Base-by-base conservation (phyloP, 1,140 invertebrate species). In the Bursaphelenchus mucronatus region DNA sequence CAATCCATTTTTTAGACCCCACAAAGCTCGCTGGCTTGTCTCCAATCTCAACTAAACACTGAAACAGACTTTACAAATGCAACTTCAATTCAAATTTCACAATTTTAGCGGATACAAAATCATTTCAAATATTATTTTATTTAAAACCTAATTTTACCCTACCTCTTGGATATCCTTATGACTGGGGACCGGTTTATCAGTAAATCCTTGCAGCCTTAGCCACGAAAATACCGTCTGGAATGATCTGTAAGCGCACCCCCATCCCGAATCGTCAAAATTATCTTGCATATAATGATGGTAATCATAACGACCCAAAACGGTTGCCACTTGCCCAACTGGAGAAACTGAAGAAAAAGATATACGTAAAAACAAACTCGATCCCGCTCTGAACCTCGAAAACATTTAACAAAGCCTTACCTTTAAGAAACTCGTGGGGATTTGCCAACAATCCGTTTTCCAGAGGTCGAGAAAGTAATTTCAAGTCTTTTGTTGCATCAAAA, bases 281-380 rank as follows among this genome's bases (percentile, higher is more conserved):
- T 97, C 88, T 84, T 97, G 94, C 87, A 92, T 90, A 78, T 99
- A 99, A 82, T 98, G 95, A 82, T 94, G 88, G 84, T 98, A 99
- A 1, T 87, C 85, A 82, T 97, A 98, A 59, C 87, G 86, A 3
- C 95, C 94, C 67, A 88, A 83, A 2, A 97, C 90, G 40, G 90
- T 63, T 61, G 85, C 85, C 17, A 86, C 71, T 69, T 85, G 83
- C 15, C 86, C 86, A 39, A 70, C 19, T 19, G 73, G 59, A n/a
- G 62, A 64, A 58, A 70, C 69, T 78, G 58, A 45, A 73, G 30
- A 30, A 30, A 30, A 30, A 3, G 5, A 30, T 30, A 30, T 30
- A 30, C 5, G 30, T 30, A 30, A 30, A 30, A 3, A 30, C 5
- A 30, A 5, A 5, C 30, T 5, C 1, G 56, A 43, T 30, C 11